Evolutionary conservation across 2,113 vertebrate genomes (phyloP).

Genomic region (Rissa tridactyla): DNA sequence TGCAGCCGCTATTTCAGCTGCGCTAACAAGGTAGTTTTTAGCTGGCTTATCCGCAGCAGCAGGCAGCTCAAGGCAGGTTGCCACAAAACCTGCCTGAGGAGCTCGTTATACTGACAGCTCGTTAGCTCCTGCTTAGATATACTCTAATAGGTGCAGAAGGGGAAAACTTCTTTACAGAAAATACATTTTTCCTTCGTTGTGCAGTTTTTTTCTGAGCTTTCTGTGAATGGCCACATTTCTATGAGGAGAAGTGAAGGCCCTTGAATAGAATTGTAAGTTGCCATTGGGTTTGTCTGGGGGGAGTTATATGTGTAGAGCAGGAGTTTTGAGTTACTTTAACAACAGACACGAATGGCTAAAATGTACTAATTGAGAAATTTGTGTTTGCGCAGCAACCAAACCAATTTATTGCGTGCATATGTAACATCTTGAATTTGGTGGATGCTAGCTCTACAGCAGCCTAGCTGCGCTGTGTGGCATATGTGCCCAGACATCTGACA

Average conservation of each 20-base stretch:
- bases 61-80: background rate
- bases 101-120: background rate
- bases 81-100: background rate
- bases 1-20: background rate
- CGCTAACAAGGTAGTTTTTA: background rate
- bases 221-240: background rate
- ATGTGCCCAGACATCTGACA: background rate
- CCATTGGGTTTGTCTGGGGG: background rate
- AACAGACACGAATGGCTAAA: background rate
- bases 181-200: rapidly evolving
- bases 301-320: background rate
- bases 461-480: background rate
- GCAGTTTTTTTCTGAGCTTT: background rate
- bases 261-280: background rate
- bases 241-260: background rate
- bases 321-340: background rate
- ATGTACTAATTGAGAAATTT: background rate
- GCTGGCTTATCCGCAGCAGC: background rate
- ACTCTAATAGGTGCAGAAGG: background rate
- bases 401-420: background rate
- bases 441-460: background rate
- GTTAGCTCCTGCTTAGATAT: background rate
- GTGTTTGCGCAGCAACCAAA: background rate
- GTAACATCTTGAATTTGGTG: background rate
- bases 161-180: background rate